phyloP scores from a whole-genome alignment of 2,797 vertebrate species.

The Dallia pectoralis region DNA sequence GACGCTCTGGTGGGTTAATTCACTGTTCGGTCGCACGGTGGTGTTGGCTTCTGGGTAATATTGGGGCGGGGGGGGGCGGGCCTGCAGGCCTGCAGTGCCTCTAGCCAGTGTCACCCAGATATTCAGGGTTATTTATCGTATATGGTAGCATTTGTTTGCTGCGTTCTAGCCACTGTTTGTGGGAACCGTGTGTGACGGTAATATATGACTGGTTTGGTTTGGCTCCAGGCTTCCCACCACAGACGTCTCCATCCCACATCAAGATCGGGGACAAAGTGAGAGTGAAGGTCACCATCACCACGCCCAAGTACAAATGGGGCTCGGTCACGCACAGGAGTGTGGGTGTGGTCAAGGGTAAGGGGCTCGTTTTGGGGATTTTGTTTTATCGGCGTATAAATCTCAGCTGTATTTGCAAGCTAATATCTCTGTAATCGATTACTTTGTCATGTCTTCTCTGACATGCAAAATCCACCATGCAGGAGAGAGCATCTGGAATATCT shows the following conservation, averaged over 20 bases:
- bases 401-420: not conserved
- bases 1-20: not conserved
- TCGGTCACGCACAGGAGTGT: slow-evolving; percentile 97
- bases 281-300: slow-evolving; percentile 91
- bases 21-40: too few relatives aligned
- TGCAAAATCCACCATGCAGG: too few relatives aligned
- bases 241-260: slow-evolving; percentile 96
- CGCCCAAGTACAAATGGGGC: slow-evolving; percentile 98
- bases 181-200: too few relatives aligned
- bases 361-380: not conserved
- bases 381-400: not conserved
- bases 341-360: slow-evolving; percentile 91
- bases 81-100: too few relatives aligned
- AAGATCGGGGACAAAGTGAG: slow-evolving; percentile 99
- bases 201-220: not conserved
- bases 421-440: not conserved
- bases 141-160: too few relatives aligned
- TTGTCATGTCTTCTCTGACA: too few relatives aligned
- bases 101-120: too few relatives aligned
- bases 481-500: too few relatives aligned
- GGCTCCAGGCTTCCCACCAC: slow-evolving; percentile 88
- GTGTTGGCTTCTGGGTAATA: too few relatives aligned
- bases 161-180: too few relatives aligned
- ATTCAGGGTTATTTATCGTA: too few relatives aligned
- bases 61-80: too few relatives aligned